phyloP scores from a whole-genome alignment of 2,888 invertebrate genomes.

The Dexiosoma caninum region DNA sequence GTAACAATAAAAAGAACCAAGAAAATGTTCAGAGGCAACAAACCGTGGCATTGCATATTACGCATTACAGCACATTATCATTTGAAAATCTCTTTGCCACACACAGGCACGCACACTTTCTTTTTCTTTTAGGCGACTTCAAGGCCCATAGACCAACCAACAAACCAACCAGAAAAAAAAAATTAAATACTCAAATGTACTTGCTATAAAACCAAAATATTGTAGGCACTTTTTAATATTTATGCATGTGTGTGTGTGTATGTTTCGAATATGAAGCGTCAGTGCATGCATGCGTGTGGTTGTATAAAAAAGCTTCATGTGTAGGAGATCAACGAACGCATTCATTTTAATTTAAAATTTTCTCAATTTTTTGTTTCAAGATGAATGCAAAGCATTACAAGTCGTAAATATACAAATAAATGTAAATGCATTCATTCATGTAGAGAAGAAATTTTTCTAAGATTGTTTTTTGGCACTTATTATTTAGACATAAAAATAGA shows the following conservation, averaged over 20 bases:
- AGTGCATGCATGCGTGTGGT: not conserved
- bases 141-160: not conserved
- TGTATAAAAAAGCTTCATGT: not conserved
- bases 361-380: not conserved
- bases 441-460: not conserved
- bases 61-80: conserved; percentile 32
- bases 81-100: conserved; percentile 13
- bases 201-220: conserved; percentile 23
- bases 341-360: conserved; percentile 70
- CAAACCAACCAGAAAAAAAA: not conserved
- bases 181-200: not conserved
- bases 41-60: conserved; percentile 56
- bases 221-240: not conserved
- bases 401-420: conserved; percentile 14
- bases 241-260: not conserved
- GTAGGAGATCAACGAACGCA: conserved; percentile 65
- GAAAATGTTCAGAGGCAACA: conserved; percentile 49
- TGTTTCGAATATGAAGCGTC: not conserved
- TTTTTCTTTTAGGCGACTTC: not conserved
- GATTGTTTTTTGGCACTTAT: not conserved
- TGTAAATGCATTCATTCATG: not conserved
- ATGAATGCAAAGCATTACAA: not conserved
- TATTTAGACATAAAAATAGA: conserved; percentile 1
- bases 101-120: not conserved
- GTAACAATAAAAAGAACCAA: not conserved